Conservation (phyloP, 2,113 vertebrate species). For the Hyperoodon ampullatus region DNA sequence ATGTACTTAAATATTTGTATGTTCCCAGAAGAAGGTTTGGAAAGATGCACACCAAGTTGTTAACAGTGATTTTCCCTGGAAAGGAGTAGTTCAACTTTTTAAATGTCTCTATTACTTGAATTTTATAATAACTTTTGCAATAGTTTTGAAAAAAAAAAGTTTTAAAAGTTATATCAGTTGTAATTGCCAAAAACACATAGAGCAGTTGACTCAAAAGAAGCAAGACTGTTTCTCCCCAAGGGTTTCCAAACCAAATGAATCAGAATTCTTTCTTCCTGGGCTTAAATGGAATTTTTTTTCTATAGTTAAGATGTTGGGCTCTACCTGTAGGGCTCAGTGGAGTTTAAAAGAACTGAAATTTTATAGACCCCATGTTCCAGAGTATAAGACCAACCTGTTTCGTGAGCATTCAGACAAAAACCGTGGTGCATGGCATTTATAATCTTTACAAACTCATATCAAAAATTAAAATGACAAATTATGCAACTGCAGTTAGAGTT, state of each 20-base stretch:
- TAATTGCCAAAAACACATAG: background rate
- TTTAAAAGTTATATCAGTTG: background rate
- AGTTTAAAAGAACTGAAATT: constrained; percentile 5
- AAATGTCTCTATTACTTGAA: background rate
- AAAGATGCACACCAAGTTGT: background rate
- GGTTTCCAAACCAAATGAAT: background rate
- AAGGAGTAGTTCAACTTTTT: background rate
- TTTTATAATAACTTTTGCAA: background rate
- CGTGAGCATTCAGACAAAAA: background rate
- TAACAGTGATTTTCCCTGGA: background rate
- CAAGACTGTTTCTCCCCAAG: background rate
- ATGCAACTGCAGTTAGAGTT: background rate
- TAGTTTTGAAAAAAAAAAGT: background rate
- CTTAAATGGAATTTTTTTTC: constrained; percentile 42
- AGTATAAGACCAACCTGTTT: background rate
- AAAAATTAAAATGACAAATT: constrained; percentile 18
- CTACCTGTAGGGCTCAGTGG: background rate
- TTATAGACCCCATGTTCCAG: background rate
- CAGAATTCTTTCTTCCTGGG: background rate
- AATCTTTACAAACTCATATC: background rate
- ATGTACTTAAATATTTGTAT: background rate
- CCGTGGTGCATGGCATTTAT: background rate
- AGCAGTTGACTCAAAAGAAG: constrained; percentile 19
- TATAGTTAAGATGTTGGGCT: background rate
- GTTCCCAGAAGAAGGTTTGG: background rate